These are phyloP conservation scores for Eristalis pertinax DNA, from an alignment of 2,888 invertebrate genomes.

Conservation along the genomic window DNA sequence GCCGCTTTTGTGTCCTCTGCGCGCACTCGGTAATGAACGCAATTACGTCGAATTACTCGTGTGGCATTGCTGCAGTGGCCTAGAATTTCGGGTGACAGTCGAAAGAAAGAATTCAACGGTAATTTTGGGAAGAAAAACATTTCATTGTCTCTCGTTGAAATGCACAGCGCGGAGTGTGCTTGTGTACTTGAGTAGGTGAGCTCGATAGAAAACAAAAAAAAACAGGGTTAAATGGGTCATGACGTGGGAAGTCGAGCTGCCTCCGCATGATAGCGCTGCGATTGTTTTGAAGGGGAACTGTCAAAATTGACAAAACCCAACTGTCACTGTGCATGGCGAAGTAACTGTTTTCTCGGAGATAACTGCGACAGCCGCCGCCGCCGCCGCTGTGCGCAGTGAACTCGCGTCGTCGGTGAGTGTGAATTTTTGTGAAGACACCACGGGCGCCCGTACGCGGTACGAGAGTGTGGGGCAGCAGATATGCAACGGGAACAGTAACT, in stretches of 20 bases:
- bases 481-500: conserved; percentile 63
- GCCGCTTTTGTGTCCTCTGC: background rate
- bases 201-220: background rate
- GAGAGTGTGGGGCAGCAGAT: conserved; percentile 39
- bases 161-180: background rate
- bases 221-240: conserved; percentile 43
- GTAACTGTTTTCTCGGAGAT: conserved; percentile 2
- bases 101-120: conserved; percentile 29
- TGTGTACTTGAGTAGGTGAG: background rate
- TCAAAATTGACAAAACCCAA: conserved; percentile 54
- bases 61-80: conserved; percentile 28
- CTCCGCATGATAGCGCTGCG: conserved; percentile 7
- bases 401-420: background rate
- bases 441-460: background rate
- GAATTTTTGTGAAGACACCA: background rate
- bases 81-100: conserved; percentile 44
- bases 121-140: conserved; percentile 28
- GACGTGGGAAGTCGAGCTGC: conserved; percentile 45
- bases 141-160: background rate
- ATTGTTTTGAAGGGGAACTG: conserved; percentile 28
- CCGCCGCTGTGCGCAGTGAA: too few species aligned
- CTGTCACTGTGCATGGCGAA: conserved; percentile 8
- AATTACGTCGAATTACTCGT: conserved; percentile 42
- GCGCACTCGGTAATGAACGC: conserved; percentile 35
- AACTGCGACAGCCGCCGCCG: too few species aligned